Evolutionary conservation across 2,113 vertebrate species (phyloP).

Genomic region (Sus scrofa): T2T-Sscrofa CM000826.6:42401501-42402000

Average conservation of each 20-base stretch:
- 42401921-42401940: constrained; percentile 7
- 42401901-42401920: neutral
- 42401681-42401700: neutral
- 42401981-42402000: too few relatives aligned
- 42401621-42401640: neutral
- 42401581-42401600: neutral
- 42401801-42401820: neutral
- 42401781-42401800: neutral
- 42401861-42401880: constrained; percentile 21
- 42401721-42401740: neutral
- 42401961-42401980: too few relatives aligned
- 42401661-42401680: neutral
- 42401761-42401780: neutral
- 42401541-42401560: neutral
- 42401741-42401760: neutral
- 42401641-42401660: neutral
- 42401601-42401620: constrained; percentile 1
- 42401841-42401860: neutral
- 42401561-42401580: neutral
- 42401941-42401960: too few relatives aligned
- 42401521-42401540: constrained; percentile 18
- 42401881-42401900: neutral
- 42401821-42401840: neutral
- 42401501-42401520: neutral
- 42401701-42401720: neutral